Percentiles rank a stretch among this genome's conserved stretches.
phyloP scores from a whole-genome alignment of 2,888 invertebrate species.

The Synergus umbraculus region DNA sequence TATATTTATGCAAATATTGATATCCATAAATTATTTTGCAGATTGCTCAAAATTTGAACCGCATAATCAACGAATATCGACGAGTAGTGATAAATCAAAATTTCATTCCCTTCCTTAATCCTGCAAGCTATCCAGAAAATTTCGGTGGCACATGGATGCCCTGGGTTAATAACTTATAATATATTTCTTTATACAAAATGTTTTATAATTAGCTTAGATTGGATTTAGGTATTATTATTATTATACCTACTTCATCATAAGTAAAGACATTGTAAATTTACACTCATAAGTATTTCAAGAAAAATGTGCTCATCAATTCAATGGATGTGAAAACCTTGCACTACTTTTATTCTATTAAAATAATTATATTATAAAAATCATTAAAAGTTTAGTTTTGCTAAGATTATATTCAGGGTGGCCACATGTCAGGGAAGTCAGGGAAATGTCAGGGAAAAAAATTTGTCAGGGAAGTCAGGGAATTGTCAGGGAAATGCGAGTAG shows the following conservation, averaged over 20 bases:
- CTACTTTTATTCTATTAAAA: too few species aligned
- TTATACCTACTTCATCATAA: neutral
- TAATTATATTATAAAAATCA: too few species aligned
- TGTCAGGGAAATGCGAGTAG: too few species aligned
- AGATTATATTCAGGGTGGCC: too few species aligned
- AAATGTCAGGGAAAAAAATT: too few species aligned
- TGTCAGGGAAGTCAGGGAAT: too few species aligned
- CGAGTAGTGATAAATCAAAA: slow-evolving; percentile 57
- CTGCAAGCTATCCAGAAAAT: slow-evolving; percentile 58
- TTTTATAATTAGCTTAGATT: neutral
- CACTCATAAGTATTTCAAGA: neutral
- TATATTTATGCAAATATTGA: neutral
- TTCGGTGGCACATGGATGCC: slow-evolving; percentile 70
- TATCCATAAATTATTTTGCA: slow-evolving; percentile 47
- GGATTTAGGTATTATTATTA: too few species aligned
- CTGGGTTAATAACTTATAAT: slow-evolving; percentile 56
- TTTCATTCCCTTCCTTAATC: slow-evolving; percentile 55
- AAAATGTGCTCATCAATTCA: neutral
- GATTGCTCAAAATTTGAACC: slow-evolving; percentile 59
- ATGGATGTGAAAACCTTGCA: too few species aligned
- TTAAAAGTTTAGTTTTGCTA: too few species aligned
- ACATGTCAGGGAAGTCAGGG: too few species aligned
- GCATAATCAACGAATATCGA: slow-evolving; percentile 59
- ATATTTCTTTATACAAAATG: neutral
- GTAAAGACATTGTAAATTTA: neutral